Evolutionary conservation across 2,888 invertebrate species (phyloP).

Genomic region (Andrena minutula): DNA sequence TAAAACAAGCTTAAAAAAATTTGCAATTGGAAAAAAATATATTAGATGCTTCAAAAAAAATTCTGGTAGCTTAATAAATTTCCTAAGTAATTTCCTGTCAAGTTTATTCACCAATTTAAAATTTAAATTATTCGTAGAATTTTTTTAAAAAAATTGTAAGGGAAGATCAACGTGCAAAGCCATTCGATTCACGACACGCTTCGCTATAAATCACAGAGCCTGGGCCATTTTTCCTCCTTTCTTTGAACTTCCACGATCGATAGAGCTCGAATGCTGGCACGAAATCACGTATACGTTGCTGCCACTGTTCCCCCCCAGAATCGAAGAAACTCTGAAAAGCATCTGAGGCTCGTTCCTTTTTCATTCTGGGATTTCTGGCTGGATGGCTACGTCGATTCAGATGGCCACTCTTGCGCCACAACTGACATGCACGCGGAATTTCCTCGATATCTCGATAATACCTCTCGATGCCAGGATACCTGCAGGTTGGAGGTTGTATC

Average conservation of each 20-base stretch:
- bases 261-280: slow-evolving; percentile 1
- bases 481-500: too few species aligned
- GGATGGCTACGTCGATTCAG: too few species aligned
- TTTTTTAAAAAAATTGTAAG: neutral
- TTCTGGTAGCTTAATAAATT: neutral
- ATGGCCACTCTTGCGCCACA: too few species aligned
- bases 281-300: neutral
- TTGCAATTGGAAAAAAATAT: too few species aligned
- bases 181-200: neutral
- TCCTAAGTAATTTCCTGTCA: neutral
- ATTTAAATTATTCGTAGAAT: neutral
- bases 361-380: neutral
- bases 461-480: too few species aligned
- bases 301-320: neutral
- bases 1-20: too few species aligned
- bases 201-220: slow-evolving; percentile 3
- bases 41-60: too few species aligned
- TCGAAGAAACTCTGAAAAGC: slow-evolving; percentile 1
- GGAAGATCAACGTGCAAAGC: neutral
- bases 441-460: too few species aligned
- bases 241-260: slow-evolving; percentile 4
- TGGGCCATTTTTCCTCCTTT: slow-evolving; percentile 2
- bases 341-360: neutral
- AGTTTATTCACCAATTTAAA: neutral
- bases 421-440: too few species aligned